Percentiles rank a stretch among this genome's conserved stretches.
Conservation (phyloP, 2,888 invertebrate genomes). For the Caenorhabditis parvicauda region DNA sequence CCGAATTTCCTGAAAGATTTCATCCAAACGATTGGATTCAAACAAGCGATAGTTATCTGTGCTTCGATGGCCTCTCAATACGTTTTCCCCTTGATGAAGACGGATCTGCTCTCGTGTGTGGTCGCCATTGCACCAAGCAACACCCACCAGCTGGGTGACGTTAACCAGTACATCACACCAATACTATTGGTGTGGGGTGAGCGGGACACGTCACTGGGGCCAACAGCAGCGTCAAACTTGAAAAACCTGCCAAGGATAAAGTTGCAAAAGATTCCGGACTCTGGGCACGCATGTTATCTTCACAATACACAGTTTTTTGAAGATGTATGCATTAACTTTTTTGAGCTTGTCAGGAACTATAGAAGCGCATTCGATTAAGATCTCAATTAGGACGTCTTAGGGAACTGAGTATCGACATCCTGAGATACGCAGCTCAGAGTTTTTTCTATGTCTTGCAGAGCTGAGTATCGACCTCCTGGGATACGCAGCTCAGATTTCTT, state of each 20-base stretch:
- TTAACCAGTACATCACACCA: constrained; percentile 27
- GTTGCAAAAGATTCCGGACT: constrained; percentile 28
- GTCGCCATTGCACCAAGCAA: constrained; percentile 43
- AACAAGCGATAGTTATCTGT: constrained; percentile 38
- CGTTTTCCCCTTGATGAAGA: constrained; percentile 34
- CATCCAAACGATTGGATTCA: constrained; percentile 29
- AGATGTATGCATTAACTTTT: constrained; percentile 38
- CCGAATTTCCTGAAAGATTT: constrained; percentile 29
- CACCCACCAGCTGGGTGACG: constrained; percentile 36
- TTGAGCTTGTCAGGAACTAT: constrained; percentile 43
- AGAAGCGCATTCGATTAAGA: no score
- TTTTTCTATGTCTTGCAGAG: no score
- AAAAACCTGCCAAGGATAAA: constrained; percentile 30
- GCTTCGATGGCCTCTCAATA: constrained; percentile 46
- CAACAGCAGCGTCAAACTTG: constrained; percentile 42
- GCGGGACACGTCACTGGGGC: constrained; percentile 40
- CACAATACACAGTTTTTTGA: constrained; percentile 42
- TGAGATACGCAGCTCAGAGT: no score
- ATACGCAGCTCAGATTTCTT: no score
- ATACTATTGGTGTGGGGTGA: constrained; percentile 42
- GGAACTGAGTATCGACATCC: no score
- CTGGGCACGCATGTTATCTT: constrained; percentile 46
- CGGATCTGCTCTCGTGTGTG: constrained; percentile 30
- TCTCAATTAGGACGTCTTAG: no score
- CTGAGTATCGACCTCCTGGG: no score